A percentile compares a stretch with the other conserved stretches of the same genome.
phyloP scores from a whole-genome alignment of 2,888 invertebrate genomes.

The Trichacis sp. region DNA sequence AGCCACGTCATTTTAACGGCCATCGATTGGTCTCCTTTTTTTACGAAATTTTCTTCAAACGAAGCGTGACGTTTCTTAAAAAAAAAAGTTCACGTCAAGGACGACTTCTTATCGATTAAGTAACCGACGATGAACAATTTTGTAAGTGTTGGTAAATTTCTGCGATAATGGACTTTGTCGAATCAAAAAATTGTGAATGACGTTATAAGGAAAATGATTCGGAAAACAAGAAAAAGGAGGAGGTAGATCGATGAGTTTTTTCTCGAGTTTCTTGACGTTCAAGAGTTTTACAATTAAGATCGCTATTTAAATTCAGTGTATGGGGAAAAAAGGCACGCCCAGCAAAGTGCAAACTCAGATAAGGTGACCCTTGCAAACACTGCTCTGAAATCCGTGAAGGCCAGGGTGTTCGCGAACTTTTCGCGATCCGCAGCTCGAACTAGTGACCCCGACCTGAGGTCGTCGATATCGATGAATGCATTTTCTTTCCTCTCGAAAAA shows the following conservation, averaged over 20 bases:
- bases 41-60: constrained; percentile 44
- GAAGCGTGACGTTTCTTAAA: constrained; percentile 33
- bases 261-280: too few relatives aligned
- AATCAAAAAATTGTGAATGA: too few relatives aligned
- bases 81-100: constrained; percentile 30
- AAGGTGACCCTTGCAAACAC: constrained; percentile 39
- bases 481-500: too few relatives aligned
- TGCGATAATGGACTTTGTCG: too few relatives aligned
- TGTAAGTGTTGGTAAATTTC: constrained; percentile 9
- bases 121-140: constrained; percentile 43
- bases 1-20: constrained; percentile 40
- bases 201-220: too few relatives aligned
- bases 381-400: constrained; percentile 25
- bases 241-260: too few relatives aligned
- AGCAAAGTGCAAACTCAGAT: constrained; percentile 34
- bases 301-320: constrained; percentile 24
- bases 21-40: constrained; percentile 34
- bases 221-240: too few relatives aligned
- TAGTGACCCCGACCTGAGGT: too few relatives aligned
- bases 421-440: too few relatives aligned
- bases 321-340: constrained; percentile 28
- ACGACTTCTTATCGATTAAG: constrained; percentile 41
- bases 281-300: constrained; percentile 8
- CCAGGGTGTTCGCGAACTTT: constrained; percentile 43
- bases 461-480: too few relatives aligned